A percentile compares a stretch with the other conserved stretches of the same genome.
Conservation (phyloP, 2,888 invertebrate genomes). For the Miltochrista miniata region DNA sequence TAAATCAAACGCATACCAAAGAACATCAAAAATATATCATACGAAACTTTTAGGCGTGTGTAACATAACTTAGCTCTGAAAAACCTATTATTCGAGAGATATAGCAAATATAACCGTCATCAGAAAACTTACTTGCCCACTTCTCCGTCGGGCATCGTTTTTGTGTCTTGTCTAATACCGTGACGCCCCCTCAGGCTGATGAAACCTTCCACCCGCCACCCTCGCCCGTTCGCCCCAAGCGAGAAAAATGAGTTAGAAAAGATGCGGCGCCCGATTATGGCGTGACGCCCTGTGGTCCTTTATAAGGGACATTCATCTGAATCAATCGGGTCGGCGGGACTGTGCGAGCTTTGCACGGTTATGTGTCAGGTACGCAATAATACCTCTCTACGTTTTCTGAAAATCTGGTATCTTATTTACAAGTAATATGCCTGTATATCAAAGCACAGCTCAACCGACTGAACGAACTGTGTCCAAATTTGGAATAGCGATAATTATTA, state of each 20-base stretch:
- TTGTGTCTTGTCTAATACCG: slow-evolving; percentile 83
- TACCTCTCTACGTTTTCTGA: slow-evolving; percentile 45
- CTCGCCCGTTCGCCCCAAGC: slow-evolving; percentile 58
- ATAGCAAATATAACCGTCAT: slow-evolving; percentile 62
- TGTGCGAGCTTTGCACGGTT: slow-evolving; percentile 52
- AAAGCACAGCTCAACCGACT: too few relatives aligned
- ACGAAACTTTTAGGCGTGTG: slow-evolving; percentile 7
- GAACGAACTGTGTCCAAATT: too few relatives aligned
- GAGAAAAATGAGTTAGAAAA: slow-evolving; percentile 85
- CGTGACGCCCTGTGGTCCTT: slow-evolving; percentile 69
- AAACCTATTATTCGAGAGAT: slow-evolving; percentile 36
- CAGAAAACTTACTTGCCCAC: slow-evolving; percentile 73
- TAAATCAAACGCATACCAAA: too few relatives aligned
- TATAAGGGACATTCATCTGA: slow-evolving; percentile 75
- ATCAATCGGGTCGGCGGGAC: slow-evolving; percentile 70
- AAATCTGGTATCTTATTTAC: slow-evolving; percentile 42
- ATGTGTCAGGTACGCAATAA: slow-evolving; percentile 48
- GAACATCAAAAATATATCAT: slow-evolving; percentile 10
- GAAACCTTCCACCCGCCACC: slow-evolving; percentile 53
- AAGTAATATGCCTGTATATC: too few relatives aligned
- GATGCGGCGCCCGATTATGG: slow-evolving; percentile 81
- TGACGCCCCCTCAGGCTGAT: slow-evolving; percentile 76
- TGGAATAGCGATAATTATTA: too few relatives aligned
- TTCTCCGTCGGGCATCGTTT: slow-evolving; percentile 75
- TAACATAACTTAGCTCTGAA: slow-evolving; percentile 38